A percentile compares a stretch with the other conserved stretches of the same genome.
phyloP scores from a whole-genome alignment of 2,888 invertebrate genomes.

The Syrphus vitripennis region DNA sequence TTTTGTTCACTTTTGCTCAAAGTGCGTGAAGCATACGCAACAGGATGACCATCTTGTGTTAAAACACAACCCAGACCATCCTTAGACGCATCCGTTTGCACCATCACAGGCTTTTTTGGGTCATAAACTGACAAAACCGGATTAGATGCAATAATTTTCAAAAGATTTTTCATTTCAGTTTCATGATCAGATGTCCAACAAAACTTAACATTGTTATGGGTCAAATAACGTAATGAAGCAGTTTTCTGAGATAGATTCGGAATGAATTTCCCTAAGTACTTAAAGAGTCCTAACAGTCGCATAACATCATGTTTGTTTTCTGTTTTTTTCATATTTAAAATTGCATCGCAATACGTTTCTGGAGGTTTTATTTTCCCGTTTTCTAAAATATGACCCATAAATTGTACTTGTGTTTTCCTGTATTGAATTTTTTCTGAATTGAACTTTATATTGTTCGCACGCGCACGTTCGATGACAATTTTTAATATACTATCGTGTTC shows the following conservation, averaged over 20 bases:
- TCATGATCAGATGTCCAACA: conserved; percentile 42
- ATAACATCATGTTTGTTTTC: too few species aligned
- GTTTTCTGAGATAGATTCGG: conserved; percentile 54
- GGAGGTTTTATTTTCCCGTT: conserved; percentile 56
- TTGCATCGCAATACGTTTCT: conserved; percentile 57
- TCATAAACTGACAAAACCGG: conserved; percentile 45
- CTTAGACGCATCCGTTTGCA: conserved; percentile 74
- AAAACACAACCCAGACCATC: conserved; percentile 38
- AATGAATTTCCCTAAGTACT: conserved; percentile 69
- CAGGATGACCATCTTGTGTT: conserved; percentile 73
- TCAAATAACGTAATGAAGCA: conserved; percentile 37
- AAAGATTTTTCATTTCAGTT: conserved; percentile 36
- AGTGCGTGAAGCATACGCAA: conserved; percentile 75
- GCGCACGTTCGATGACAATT: too few species aligned
- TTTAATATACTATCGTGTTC: too few species aligned
- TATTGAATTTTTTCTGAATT: too few species aligned
- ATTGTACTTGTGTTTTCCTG: too few species aligned
- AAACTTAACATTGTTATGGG: conserved; percentile 27
- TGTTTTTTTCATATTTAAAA: conserved; percentile 40
- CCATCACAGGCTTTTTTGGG: too few species aligned
- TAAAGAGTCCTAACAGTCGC: conserved; percentile 56
- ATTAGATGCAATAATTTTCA: conserved; percentile 6
- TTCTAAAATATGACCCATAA: too few species aligned
- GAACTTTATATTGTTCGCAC: too few species aligned
- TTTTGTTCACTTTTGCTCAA: conserved; percentile 74